phyloP scores from a whole-genome alignment of 2,888 invertebrate species.

The Teinopalpus imperialis region DNA sequence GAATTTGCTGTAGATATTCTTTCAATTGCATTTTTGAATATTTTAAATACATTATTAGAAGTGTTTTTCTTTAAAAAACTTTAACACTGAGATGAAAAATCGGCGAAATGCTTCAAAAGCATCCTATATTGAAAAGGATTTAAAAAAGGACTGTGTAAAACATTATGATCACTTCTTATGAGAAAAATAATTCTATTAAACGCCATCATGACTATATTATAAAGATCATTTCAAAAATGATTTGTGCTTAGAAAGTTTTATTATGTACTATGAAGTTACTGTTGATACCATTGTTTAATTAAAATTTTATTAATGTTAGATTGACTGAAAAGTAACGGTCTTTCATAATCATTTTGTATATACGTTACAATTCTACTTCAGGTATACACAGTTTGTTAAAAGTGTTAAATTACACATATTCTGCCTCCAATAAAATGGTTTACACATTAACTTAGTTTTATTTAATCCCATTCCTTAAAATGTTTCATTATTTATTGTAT shows the following conservation, averaged over 20 bases:
- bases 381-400: constrained; percentile 51
- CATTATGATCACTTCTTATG: too few species aligned
- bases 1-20: constrained; percentile 32
- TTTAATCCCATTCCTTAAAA: too few species aligned
- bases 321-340: constrained; percentile 34
- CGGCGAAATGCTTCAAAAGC: constrained; percentile 25
- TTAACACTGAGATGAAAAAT: not conserved
- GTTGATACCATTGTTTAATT: constrained; percentile 22
- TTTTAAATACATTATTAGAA: too few species aligned
- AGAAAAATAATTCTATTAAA: not conserved
- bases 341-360: constrained; percentile 39
- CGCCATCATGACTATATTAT: not conserved
- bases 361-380: constrained; percentile 38
- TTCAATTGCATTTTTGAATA: constrained; percentile 23
- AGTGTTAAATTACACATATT: constrained; percentile 57
- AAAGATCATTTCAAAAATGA: constrained; percentile 19
- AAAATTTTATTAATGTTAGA: constrained; percentile 19
- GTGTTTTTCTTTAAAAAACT: constrained; percentile 4
- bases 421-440: constrained; percentile 68
- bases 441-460: constrained; percentile 44
- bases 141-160: too few species aligned
- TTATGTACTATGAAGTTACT: too few species aligned
- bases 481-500: too few species aligned
- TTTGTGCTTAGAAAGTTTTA: constrained; percentile 1
- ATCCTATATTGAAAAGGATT: too few species aligned